phyloP scores from a whole-genome alignment of 2,113 vertebrate species.

The Dipodomys ordii region DNA sequence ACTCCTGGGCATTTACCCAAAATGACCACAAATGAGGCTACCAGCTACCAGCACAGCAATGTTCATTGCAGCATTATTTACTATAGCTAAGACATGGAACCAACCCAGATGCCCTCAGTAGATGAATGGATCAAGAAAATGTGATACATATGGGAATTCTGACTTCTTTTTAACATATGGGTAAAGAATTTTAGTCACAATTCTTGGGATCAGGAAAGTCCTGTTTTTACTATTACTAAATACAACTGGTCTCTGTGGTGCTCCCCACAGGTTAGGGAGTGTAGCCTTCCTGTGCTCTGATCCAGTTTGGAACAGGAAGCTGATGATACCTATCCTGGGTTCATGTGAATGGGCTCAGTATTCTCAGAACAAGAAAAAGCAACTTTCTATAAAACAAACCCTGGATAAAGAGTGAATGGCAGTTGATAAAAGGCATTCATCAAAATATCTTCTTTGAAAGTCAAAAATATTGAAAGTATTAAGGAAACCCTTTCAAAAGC shows the following conservation, averaged over 20 bases:
- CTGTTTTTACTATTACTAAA: constrained; percentile 1
- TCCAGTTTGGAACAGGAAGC: neutral
- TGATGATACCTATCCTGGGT: neutral
- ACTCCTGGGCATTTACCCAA: no score
- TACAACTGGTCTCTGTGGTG: neutral
- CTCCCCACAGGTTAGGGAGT: neutral
- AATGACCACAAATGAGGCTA: no score
- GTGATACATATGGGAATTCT: no score
- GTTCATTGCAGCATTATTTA: no score
- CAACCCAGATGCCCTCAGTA: no score
- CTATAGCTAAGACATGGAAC: no score
- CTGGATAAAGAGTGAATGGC: neutral
- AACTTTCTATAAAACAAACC: neutral
- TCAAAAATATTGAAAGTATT: neutral
- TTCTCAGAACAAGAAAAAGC: neutral
- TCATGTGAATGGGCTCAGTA: neutral
- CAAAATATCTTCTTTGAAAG: neutral
- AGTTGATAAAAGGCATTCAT: neutral
- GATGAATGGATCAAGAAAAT: no score
- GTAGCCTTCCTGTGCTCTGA: neutral
- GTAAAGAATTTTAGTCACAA: constrained; percentile 3
- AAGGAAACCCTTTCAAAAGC: neutral
- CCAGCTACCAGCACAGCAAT: no score
- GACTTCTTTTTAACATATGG: no score
- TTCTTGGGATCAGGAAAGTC: neutral